Base-by-base conservation (phyloP, 2,113 vertebrate genomes). In the Morone chrysops region DNA sequence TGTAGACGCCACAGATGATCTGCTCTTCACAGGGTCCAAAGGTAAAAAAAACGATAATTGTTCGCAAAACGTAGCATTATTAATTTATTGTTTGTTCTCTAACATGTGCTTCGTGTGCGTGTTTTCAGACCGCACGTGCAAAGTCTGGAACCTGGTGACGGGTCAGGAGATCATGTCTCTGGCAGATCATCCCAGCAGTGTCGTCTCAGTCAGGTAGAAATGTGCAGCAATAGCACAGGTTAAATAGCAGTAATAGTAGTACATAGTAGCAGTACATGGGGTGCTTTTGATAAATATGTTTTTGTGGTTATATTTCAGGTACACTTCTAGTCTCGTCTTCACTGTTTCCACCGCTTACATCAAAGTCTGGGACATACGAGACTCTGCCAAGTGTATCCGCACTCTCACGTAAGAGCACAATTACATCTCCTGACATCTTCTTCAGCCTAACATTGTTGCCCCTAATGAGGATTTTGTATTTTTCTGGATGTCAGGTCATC, bases 111-210 rank as follows among this genome's bases (percentile, higher is more conserved):
- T 61, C 45, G 2, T 77, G 48, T 75, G 25, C 10, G 1, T 81
- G 6, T 74, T 85, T 89, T 75, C 92, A 99, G 98, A 99, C 88
- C 97, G 98, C 18, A 98, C 97, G 14, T 99, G 98, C 92, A 99
- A 99, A 95, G 97, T 99, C n/a, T 99, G 98, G 98, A 99, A 99
- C 91, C 93, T 99, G 82, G 98, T 99, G 85, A 99, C 98, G 2
- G 98, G 98, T 74, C 98, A 99, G 89, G 98, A 99, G 94, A 99
- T 99, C 80, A 99, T 99, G 98, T 99, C 98, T 70, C 86, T 96
- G 7, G 92, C 92, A 3, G 96, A 95, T 63, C 96, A 96, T 80
- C 95, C 94, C 70, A 98, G 97, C 94, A 99, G 97, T 6, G 97
- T 99, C 0, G 96, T 97, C 63, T 99, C 95, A n/a, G 93, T 96